Evolutionary conservation across 2,888 invertebrate species (phyloP), one percentile per base, ranked within the genome.

Genomic region (Drosophila kanekoi): DNA sequence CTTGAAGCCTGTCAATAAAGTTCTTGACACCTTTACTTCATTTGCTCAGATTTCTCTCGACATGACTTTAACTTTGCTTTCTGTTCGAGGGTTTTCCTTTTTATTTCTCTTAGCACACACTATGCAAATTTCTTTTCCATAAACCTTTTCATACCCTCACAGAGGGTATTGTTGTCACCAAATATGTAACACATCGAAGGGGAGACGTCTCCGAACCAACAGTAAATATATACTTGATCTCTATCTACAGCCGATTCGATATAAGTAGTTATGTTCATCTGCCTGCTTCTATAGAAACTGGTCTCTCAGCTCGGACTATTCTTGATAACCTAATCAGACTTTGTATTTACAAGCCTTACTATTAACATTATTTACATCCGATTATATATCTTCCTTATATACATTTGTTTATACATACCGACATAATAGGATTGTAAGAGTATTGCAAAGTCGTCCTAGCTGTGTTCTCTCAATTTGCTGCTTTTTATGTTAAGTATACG

Each of bases 11-110:
- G 89, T 85, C 84, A 85, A 88, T 88, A 88, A 86, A 81, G 81
- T 81, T 87, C 89, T 85, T 85, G 84, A 85, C 84, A 85, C 84
- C 89, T 88, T 85, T 88, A 77, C 81, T 88, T 88, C 79, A 88
- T 84, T 84, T 84, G 78, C 69, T 53, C 82, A 84, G 87, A 84
- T 88, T 86, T 86, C 75, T 81, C 86, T 77, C 51, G 68, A 68
- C 79, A 79, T 84, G 87, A 84, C 84, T 87, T 73, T 81, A 65
- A 65, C 75, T 84, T 87, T 84, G 78, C 79, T 63, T 74, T 81
- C 80, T 67, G 70, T 63, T 49, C 41, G 59, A 65, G 49, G 48
- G 23, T 52, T 68, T 70, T 62, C 48, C 47, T 61, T 75, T 49
- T 59, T 65, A 41, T 58, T 70, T 56, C 48, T 71, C 40, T 76